Evolutionary conservation across 2,113 vertebrate species (phyloP), one percentile per base, ranked within the genome.

Genomic region (Melozone crissalis): DNA sequence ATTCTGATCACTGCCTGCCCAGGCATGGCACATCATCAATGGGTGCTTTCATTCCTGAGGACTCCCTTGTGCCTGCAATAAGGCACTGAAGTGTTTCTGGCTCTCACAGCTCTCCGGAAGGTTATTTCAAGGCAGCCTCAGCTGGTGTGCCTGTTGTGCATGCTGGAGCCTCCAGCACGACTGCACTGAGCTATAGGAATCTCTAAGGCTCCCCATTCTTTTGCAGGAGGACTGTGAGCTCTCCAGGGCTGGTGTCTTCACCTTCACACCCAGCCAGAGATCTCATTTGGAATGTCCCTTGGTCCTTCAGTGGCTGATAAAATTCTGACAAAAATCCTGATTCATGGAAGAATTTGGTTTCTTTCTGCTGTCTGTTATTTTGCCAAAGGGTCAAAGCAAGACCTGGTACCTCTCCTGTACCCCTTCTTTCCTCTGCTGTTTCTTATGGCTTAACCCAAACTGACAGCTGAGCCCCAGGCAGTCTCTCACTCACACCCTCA

Each of bases 71-170:
- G 7, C 51, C 46, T 82, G 5, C 73, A 86, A 47, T 65, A 57
- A 43, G 0, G 0, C 88, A 39, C 49, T 92, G 61, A 93, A 95
- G 86, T 79, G 55, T 78, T 87, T 66, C 77, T 91, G 80, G 92
- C 83, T 57, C 73, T 49, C 59, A 41, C n/a, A 96, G 65, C 41
- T 4, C 76, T 88, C 82, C 12, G 17, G 83, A 96, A 96, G 92
- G 84, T 79, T 95, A 81, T 89, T 95, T 61, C 76, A 75, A 92
- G 86, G 11, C 57, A 43, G 69, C 17, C 49, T 96, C 87, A 43
- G 80, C 93, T 88, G 47, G 26, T 68, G 44, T 67, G 68, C 57
- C 61, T 57, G 41, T 47, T 47, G 47, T 75, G 35, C 49, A 11
- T 31, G 28, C 43, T 63, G 76, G 72, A 71, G 47, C 76, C 69